A percentile compares a stretch with the other conserved stretches of the same genome.
Conservation (phyloP, 1,140 invertebrate genomes). For the Schmidtea mediterranea region DNA sequence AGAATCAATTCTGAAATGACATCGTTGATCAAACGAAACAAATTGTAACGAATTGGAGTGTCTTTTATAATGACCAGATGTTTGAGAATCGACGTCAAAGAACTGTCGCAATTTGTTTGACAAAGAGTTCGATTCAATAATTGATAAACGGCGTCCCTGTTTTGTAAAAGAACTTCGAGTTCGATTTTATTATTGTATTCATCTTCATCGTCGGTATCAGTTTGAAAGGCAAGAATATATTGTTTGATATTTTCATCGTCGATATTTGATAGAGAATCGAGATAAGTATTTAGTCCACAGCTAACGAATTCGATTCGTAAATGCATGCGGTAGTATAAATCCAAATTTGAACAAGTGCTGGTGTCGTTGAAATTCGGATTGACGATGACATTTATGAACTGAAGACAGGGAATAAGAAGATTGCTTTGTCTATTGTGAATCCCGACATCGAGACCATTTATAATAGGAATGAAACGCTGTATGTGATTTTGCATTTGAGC, state of each 20-base stretch:
- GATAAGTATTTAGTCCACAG: not conserved
- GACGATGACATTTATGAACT: slow-evolving; percentile 1
- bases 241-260: not conserved
- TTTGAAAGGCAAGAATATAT: too few species aligned
- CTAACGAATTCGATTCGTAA: not conserved
- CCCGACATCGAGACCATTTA: not conserved
- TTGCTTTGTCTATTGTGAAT: not conserved
- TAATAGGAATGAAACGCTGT: not conserved
- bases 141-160: not conserved
- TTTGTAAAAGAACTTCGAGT: not conserved
- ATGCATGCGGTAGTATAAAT: not conserved
- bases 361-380: not conserved
- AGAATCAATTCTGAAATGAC: not conserved
- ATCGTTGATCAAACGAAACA: not conserved
- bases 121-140: not conserved
- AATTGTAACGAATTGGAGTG: not conserved
- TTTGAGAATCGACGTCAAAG: not conserved
- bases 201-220: too few species aligned
- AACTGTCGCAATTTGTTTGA: not conserved
- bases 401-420: not conserved
- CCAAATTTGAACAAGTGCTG: too few species aligned
- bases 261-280: not conserved
- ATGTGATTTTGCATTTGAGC: not conserved
- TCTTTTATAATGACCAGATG: not conserved
- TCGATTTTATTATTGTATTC: not conserved